A percentile compares a stretch with the other conserved stretches of the same genome.
These are phyloP conservation scores for Porites lobata DNA, from an alignment of 92 coral and sea anemone species.

Conservation along the genomic window DNA sequence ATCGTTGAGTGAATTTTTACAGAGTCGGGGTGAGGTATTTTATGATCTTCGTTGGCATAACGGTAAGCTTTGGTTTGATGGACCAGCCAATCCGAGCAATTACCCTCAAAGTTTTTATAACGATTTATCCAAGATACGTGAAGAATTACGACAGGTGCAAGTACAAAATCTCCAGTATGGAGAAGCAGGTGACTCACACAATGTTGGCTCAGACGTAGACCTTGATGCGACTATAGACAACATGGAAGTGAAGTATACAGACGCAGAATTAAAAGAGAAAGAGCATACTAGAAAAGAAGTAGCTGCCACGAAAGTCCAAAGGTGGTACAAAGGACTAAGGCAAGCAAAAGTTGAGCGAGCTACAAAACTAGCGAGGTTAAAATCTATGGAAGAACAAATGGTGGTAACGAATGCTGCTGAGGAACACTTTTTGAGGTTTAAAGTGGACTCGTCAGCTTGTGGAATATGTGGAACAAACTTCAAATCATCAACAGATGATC, in stretches of 20 bases:
- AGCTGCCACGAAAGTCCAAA: conserved; percentile 30
- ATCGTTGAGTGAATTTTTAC: conserved; percentile 59
- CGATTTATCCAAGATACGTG: conserved; percentile 31
- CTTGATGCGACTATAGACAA: not conserved
- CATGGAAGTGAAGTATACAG: conserved; percentile 10
- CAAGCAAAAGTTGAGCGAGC: not conserved
- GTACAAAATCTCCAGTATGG: not conserved
- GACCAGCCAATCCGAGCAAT: conserved; percentile 30
- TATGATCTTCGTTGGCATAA: conserved; percentile 78
- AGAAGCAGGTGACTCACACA: not conserved
- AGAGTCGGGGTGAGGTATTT: conserved; percentile 68
- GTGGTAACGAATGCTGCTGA: not conserved
- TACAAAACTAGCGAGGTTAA: conserved; percentile 10
- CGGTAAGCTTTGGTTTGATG: conserved; percentile 13
- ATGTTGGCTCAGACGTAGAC: not conserved
- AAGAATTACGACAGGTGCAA: not conserved
- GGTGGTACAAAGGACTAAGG: conserved; percentile 24
- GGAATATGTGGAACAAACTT: conserved; percentile 78
- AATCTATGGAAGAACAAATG: conserved; percentile 1
- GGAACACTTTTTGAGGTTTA: conserved; percentile 69
- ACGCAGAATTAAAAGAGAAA: conserved; percentile 44
- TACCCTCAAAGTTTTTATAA: conserved; percentile 43
- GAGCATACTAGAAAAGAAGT: conserved; percentile 12
- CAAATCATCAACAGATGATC: not conserved
- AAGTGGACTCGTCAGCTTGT: conserved; percentile 79